Base-by-base conservation (phyloP, 2,797 vertebrate genomes). In the Hydrolagus colliei region DNA sequence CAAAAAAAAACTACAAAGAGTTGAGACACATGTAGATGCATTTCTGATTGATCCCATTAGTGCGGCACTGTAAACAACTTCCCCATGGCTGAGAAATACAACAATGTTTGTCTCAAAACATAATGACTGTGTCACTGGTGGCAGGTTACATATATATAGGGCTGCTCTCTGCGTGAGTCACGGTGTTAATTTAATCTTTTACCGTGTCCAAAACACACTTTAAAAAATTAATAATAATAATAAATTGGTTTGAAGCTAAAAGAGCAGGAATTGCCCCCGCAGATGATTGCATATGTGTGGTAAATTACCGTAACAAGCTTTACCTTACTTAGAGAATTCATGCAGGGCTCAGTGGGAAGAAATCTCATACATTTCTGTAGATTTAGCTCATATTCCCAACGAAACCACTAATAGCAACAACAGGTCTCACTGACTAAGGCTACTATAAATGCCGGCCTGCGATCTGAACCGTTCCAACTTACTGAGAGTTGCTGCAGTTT, bases 201-300 rank as follows among this genome's bases (percentile, higher is more conserved):
- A 82, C 63, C 41, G 79, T 82, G 41, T 68, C 79, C 79, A 82
- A 62, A 82, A 82, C 79, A 82, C 16, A 82, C 63, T 41, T 82
- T 32, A 35, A 16, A 18, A 82, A 82, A 32, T n/a, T n/a, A n/a
- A n/a, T n/a, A 27, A 27, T 27, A 27, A 27, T 27, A 27, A 27
- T 27, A 27, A 27, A 27, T 9, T 68, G 4, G 14, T 10, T 68
- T 16, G 32, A 68, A 68, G 63, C 63, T 65, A 82, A 68, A 13
- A 20, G 63, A 62, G 16, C 68, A 32, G 18, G 14, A 41, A 62
- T n/a, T 68, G 79, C 16, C 63, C 11, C 32, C 11, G 14, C 8
- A 65, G 10, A 82, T 1, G 62, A 35, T 27, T 18, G 27, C 14
- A 65, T 35, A 20, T 68, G 65, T 32, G 63, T 32, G 32, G 27